These are phyloP conservation scores for Lepus townsendii DNA, from an alignment of 2,797 vertebrate genomes.

Conservation along the genomic window DNA sequence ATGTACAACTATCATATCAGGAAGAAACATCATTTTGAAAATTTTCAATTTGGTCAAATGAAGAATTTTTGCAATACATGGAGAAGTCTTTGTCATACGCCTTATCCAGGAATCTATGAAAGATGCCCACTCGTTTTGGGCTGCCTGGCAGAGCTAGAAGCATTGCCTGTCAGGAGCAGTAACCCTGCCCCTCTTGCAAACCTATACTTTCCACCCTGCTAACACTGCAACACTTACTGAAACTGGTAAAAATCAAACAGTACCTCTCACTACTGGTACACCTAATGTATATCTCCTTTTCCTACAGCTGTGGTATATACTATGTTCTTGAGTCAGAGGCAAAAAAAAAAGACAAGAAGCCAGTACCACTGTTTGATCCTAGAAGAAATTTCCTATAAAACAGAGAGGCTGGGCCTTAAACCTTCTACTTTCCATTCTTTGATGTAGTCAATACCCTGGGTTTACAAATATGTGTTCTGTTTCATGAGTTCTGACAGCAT, in stretches of 20 bases:
- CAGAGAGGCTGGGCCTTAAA: constrained; percentile 37
- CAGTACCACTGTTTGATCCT: background rate
- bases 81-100: constrained; percentile 7
- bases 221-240: background rate
- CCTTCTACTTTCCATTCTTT: constrained; percentile 59
- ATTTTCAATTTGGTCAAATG: constrained; percentile 43
- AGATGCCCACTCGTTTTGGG: background rate
- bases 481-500: constrained; percentile 84
- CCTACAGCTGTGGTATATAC: background rate
- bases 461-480: constrained; percentile 75
- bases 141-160: background rate
- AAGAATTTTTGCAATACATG: background rate
- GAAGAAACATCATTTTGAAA: constrained; percentile 24
- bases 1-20: background rate
- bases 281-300: background rate
- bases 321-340: constrained; percentile 39
- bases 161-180: background rate
- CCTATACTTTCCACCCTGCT: background rate
- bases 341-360: constrained; percentile 21
- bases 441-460: constrained; percentile 74
- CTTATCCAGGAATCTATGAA: background rate
- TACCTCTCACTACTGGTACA: background rate
- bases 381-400: constrained; percentile 55
- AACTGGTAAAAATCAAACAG: constrained; percentile 32
- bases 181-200: background rate